Base-by-base conservation (phyloP, 2,113 vertebrate genomes). In the Acrocephalus kingi region DNA sequence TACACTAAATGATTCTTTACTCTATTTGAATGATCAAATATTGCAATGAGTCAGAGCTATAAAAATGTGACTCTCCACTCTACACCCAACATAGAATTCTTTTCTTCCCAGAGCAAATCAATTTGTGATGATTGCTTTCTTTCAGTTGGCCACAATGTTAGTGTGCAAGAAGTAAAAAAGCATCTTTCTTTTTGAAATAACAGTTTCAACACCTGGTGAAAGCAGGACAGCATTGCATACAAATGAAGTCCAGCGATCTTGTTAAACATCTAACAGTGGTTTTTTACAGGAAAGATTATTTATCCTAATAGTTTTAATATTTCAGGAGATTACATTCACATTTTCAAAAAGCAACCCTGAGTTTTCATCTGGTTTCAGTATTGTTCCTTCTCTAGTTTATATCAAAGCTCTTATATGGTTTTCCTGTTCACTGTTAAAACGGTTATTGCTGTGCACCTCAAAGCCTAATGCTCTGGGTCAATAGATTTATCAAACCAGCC, bases 291-390 rank as follows among this genome's bases (percentile, higher is more conserved):
- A 48, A 80, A 48, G 3, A 4, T 33, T 83, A 43, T 83, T 91
- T 90, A 69, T 54, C 51, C 46, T 67, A 43, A 86, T 11, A 28
- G 46, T 59, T 81, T 62, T 75, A 55, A 28, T 90, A 86, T 90
- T 88, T 49, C 13, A 1, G 11, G 14, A 90, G 37, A 93, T 74
- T 71, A 22, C 21, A 63, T 31, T 71, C 59, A 55, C 15, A 20
- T 93, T 84, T 91, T 77, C 27, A 88, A 39, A 71, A 93, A 54
- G 30, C 13, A 73, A n/a, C 6, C 18, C 48, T 3, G 20, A 61
- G 7, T 77, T 92, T 88, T 94, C 55, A 90, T 84, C 80, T 92
- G 69, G 21, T 92, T 94, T 90, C 48, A 74, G 31, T 84, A 90
- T 71, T 87, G 13, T 1, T 77, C 5, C 33, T 89, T 89, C 39